These are phyloP conservation scores for Xerus rutilus DNA, from an alignment of 2,797 vertebrate genomes.

Conservation along the genomic window DNA sequence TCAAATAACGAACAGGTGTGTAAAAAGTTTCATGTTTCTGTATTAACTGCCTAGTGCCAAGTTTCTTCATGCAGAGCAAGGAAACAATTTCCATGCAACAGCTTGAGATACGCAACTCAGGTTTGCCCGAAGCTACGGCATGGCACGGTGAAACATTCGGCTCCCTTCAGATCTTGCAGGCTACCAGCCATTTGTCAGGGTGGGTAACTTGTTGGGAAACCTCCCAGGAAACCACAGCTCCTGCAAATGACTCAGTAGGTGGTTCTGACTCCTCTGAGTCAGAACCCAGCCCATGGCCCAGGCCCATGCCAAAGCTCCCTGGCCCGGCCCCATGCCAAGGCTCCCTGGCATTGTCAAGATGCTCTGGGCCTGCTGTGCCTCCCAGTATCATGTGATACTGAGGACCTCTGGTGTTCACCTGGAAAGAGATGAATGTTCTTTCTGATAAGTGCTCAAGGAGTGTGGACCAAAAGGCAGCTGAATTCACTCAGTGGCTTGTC, in stretches of 20 bases:
- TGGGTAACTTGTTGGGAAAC: constrained; percentile 66
- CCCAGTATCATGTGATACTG: not conserved
- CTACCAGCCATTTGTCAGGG: constrained; percentile 45
- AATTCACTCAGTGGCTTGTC: not conserved
- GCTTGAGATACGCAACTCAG: constrained; percentile 20
- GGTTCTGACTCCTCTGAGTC: constrained; percentile 76
- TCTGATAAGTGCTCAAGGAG: not conserved
- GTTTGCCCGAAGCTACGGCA: constrained; percentile 65
- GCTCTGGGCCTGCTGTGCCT: not conserved
- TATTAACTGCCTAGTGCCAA: not conserved
- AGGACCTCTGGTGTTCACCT: constrained; percentile 78
- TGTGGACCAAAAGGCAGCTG: not conserved
- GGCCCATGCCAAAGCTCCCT: constrained; percentile 13
- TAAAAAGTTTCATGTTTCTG: not conserved
- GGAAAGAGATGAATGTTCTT: not conserved
- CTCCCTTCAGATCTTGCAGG: constrained; percentile 63
- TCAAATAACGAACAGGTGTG: not conserved
- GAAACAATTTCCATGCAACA: constrained; percentile 38
- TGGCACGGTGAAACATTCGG: not conserved
- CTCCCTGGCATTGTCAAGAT: constrained; percentile 6
- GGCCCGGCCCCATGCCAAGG: constrained; percentile 50
- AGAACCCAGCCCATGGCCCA: constrained; percentile 77
- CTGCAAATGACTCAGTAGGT: constrained; percentile 79
- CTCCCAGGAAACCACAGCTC: constrained; percentile 77
- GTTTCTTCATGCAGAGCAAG: constrained; percentile 59